Evolutionary conservation across 2,888 invertebrate genomes (phyloP).

Genomic region (Vannuccia rotundouncinata): DNA sequence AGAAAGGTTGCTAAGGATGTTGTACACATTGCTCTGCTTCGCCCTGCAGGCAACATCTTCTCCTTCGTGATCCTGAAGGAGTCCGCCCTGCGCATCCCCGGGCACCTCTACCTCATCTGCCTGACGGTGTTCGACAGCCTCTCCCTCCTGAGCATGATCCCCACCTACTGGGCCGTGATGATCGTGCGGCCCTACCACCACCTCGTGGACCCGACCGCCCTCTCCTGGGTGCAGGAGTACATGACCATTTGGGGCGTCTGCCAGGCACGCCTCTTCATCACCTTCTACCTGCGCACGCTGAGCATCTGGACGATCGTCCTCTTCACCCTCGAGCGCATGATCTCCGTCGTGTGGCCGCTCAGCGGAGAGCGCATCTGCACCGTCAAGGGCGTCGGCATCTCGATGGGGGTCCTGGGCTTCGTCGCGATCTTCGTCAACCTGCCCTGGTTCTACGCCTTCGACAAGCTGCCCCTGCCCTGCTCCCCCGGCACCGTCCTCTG

Average conservation of each 20-base stretch:
- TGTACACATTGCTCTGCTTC: too few species aligned
- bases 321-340: conserved; percentile 31
- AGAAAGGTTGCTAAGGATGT: too few species aligned
- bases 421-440: conserved; percentile 22
- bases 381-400: not conserved
- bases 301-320: conserved; percentile 30
- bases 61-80: conserved; percentile 29
- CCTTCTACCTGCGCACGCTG: conserved; percentile 18
- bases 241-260: not conserved
- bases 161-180: conserved; percentile 28
- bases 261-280: conserved; percentile 26
- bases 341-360: conserved; percentile 19
- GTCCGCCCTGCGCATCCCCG: conserved; percentile 23
- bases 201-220: not conserved
- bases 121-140: conserved; percentile 32
- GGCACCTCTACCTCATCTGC: conserved; percentile 31
- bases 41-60: conserved; percentile 6
- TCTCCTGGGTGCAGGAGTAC: conserved; percentile 26
- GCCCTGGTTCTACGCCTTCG: conserved; percentile 29
- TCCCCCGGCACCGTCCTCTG: not conserved
- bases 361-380: conserved; percentile 10
- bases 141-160: conserved; percentile 30
- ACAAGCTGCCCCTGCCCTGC: conserved; percentile 17
- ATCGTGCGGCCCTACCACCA: conserved; percentile 29
- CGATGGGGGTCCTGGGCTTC: conserved; percentile 30